Percentiles rank a stretch among this genome's conserved stretches.
Conservation (phyloP, 2,888 invertebrate species). For the Minunthozetes semirufus region DNA sequence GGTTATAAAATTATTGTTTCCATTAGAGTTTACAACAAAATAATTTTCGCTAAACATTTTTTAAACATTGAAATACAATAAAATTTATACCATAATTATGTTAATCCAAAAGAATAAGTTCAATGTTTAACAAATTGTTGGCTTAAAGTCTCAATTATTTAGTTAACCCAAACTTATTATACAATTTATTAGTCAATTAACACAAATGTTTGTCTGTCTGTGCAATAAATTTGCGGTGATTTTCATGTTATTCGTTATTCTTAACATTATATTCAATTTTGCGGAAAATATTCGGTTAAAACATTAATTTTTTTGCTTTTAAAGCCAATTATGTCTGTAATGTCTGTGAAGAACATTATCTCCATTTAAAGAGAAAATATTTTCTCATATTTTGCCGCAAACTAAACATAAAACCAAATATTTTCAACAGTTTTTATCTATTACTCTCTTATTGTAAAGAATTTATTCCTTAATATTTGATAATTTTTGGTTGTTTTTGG, state of each 20-base stretch:
- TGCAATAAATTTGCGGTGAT: neutral
- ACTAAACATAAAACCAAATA: neutral
- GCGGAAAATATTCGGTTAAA: neutral
- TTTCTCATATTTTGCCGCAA: neutral
- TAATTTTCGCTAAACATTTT: too few relatives aligned
- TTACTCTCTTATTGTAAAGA: too few relatives aligned
- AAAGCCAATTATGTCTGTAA: neutral
- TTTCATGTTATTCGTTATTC: too few relatives aligned
- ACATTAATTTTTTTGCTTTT: neutral
- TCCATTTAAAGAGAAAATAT: neutral
- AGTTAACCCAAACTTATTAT: neutral
- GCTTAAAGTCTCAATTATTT: neutral
- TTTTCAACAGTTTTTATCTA: neutral
- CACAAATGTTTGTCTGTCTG: neutral
- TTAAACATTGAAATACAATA: too few relatives aligned
- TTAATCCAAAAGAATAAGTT: too few relatives aligned
- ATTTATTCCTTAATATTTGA: too few relatives aligned
- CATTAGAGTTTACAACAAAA: too few relatives aligned
- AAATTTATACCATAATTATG: too few relatives aligned
- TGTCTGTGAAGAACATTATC: neutral
- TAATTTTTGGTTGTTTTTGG: too few relatives aligned
- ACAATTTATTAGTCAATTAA: conserved; percentile 11
- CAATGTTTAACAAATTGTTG: neutral
- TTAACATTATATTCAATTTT: too few relatives aligned
- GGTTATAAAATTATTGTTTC: too few relatives aligned